Percentiles rank a stretch among this genome's conserved stretches.
Evolutionary conservation across 2,888 invertebrate genomes (phyloP).

Genomic region (Eucera pruinosa): DNA sequence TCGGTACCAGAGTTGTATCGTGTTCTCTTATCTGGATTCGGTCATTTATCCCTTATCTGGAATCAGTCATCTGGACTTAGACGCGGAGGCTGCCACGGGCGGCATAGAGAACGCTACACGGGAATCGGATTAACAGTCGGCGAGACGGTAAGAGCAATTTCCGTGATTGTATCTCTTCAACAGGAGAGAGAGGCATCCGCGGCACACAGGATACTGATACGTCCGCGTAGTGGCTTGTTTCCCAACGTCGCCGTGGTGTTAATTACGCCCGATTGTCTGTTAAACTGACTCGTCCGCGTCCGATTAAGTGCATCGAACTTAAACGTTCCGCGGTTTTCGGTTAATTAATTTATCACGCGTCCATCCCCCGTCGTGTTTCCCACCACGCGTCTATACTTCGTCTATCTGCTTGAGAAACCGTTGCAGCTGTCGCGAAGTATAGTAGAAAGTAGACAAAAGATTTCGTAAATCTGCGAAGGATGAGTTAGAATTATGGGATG

Average conservation of each 20-base stretch:
- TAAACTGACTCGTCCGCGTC: conserved; percentile 58
- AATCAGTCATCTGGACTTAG: conserved; percentile 63
- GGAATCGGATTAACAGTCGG: conserved; percentile 70
- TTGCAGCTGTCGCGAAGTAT: background rate
- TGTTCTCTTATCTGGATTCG: conserved; percentile 51
- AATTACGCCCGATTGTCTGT: conserved; percentile 68
- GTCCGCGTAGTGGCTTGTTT: conserved; percentile 52
- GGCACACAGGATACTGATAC: conserved; percentile 55
- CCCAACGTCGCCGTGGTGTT: conserved; percentile 59
- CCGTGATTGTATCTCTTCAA: conserved; percentile 68
- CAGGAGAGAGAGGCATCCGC: conserved; percentile 44
- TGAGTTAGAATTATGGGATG: too few species aligned
- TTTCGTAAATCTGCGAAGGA: too few species aligned
- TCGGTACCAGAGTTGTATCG: conserved; percentile 32
- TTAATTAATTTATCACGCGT: conserved; percentile 51
- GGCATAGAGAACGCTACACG: conserved; percentile 48
- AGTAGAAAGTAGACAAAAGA: background rate
- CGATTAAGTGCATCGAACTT: conserved; percentile 48
- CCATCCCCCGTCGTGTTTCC: background rate
- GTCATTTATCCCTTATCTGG: conserved; percentile 66
- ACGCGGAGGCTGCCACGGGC: conserved; percentile 29
- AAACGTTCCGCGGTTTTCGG: conserved; percentile 38
- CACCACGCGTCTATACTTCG: too few species aligned
- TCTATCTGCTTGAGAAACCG: background rate
- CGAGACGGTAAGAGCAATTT: conserved; percentile 75